Evolutionary conservation across 2,113 vertebrate genomes (phyloP).

Genomic region (Tenrec ecaudatus): DNA sequence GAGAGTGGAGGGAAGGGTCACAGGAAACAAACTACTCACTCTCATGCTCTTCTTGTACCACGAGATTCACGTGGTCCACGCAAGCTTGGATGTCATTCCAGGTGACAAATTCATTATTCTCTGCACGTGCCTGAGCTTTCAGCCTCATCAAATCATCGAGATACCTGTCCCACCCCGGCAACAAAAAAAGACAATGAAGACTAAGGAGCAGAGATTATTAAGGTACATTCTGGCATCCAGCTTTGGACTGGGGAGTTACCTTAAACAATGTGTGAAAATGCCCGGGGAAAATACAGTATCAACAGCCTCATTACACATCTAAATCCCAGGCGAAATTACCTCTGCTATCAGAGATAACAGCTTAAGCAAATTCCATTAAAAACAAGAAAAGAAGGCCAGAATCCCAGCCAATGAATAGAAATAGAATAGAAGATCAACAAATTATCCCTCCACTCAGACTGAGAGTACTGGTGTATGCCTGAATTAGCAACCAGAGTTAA

Average conservation of each 20-base stretch:
- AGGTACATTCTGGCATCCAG: background rate
- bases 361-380: background rate
- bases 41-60: conserved; percentile 96
- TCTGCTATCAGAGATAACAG: background rate
- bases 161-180: conserved; percentile 88
- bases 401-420: background rate
- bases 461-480: background rate
- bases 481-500: background rate
- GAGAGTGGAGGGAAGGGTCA: background rate
- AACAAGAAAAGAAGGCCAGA: background rate
- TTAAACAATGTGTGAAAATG: background rate
- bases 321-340: background rate
- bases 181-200: conserved; percentile 56
- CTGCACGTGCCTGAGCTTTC: conserved; percentile 88
- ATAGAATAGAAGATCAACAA: background rate
- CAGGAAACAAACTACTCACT: conserved; percentile 86
- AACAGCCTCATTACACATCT: background rate
- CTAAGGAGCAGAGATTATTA: background rate
- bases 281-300: background rate
- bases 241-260: background rate
- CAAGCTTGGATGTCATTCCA: conserved; percentile 99
- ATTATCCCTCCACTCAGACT: background rate
- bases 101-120: conserved; percentile 91
- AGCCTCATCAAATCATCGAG: conserved; percentile 95
- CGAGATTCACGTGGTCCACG: conserved; percentile 94